Evolutionary conservation across 2,888 invertebrate species (phyloP).

Genomic region (Ophioninae sp.): DNA sequence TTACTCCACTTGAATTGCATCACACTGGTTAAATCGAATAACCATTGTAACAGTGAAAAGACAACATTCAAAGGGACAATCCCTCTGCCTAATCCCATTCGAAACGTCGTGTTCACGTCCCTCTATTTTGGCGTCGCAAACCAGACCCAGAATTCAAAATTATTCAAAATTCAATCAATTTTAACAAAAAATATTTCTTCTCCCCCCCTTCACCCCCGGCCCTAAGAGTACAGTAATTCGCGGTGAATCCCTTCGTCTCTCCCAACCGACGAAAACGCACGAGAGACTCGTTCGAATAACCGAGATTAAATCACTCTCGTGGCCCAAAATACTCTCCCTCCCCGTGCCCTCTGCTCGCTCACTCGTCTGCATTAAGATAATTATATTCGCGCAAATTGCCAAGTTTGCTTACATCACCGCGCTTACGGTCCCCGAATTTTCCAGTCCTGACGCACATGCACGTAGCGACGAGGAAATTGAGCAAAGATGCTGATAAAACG

Average conservation of each 20-base stretch:
- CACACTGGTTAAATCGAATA: background rate
- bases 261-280: conserved; percentile 19
- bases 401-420: conserved; percentile 22
- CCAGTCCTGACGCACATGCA: background rate
- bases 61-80: background rate
- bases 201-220: too few relatives aligned
- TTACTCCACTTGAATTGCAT: too few relatives aligned
- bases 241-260: background rate
- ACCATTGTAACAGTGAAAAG: background rate
- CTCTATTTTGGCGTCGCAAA: background rate
- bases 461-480: background rate
- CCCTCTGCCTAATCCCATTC: background rate
- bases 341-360: background rate
- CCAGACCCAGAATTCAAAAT: background rate
- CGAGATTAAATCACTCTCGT: conserved; percentile 61
- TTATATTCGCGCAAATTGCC: conserved; percentile 59
- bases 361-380: conserved; percentile 55
- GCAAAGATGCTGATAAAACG: background rate
- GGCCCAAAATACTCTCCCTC: background rate
- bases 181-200: background rate
- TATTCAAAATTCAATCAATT: background rate
- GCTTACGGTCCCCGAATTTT: background rate
- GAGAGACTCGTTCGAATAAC: conserved; percentile 59
- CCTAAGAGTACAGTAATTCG: background rate
- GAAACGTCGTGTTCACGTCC: background rate